phyloP scores from a whole-genome alignment of 2,113 vertebrate genomes.

The Genyomyrus donnyi region DNA sequence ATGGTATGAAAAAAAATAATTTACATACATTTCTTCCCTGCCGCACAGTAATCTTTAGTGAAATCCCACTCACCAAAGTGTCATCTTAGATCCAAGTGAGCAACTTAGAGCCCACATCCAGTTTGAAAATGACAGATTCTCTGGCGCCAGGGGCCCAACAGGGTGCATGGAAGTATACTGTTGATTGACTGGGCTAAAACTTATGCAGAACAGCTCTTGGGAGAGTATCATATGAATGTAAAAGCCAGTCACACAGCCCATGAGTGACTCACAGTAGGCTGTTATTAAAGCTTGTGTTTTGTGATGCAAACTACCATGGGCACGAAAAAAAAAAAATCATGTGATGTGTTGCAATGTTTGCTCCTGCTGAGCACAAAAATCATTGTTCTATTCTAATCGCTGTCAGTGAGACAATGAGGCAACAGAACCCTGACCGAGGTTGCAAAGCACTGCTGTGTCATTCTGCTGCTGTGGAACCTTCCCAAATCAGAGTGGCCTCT shows the following conservation, averaged over 20 bases:
- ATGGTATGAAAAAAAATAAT: neutral
- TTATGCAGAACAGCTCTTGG: neutral
- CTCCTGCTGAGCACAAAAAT: constrained; percentile 2
- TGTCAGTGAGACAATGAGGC: constrained; percentile 11
- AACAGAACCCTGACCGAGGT: constrained; percentile 3
- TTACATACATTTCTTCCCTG: neutral
- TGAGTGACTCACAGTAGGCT: neutral
- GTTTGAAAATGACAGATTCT: neutral
- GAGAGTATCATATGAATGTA: neutral
- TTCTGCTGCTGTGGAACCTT: neutral
- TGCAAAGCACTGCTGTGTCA: constrained; percentile 14
- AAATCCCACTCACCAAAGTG: neutral
- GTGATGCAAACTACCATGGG: neutral
- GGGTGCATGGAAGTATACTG: neutral
- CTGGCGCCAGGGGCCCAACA: neutral
- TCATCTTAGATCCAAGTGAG: neutral
- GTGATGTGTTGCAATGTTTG: neutral
- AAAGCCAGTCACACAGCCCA: neutral
- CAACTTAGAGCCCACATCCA: neutral
- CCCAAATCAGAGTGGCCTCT: neutral
- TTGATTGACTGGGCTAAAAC: neutral
- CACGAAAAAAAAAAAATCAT: neutral
- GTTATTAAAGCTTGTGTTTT: neutral
- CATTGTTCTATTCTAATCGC: constrained; percentile 7
- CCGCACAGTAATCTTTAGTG: neutral